Percentiles rank a stretch among this genome's conserved stretches.
These are phyloP conservation scores for Miichthys miiuy DNA, from an alignment of 2,797 vertebrate species.

Conservation along the genomic window DNA sequence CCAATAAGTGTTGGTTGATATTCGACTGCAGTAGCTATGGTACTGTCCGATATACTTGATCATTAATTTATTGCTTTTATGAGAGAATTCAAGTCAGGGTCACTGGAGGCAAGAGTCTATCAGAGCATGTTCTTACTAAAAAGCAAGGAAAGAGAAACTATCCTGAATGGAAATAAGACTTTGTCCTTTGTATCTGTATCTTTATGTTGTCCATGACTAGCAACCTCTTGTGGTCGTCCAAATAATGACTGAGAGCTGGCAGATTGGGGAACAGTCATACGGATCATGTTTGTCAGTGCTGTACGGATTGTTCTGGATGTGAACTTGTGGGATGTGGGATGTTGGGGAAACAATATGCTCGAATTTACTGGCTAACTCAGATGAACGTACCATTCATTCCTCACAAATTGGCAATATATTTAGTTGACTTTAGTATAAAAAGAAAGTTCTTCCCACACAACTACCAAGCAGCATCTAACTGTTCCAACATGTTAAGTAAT, in stretches of 20 bases:
- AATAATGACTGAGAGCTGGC: neutral
- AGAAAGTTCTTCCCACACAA: neutral
- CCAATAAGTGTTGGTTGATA: conserved; percentile 37
- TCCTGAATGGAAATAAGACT: neutral
- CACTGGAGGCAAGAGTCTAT: conserved; percentile 22
- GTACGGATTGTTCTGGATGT: neutral
- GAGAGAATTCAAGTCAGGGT: conserved; percentile 26
- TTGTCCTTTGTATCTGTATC: neutral
- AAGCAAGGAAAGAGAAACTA: conserved; percentile 4
- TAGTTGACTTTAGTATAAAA: neutral
- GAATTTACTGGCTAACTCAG: neutral
- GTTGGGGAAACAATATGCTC: neutral
- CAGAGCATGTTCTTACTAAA: neutral
- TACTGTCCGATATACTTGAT: conserved; percentile 34
- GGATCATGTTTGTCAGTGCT: neutral
- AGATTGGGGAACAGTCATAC: neutral
- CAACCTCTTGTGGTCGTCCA: neutral
- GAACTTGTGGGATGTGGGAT: neutral
- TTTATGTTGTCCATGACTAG: neutral
- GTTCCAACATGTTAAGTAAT: neutral
- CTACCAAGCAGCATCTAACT: neutral
- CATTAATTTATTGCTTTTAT: conserved; percentile 48
- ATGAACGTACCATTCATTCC: neutral
- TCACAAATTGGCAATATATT: neutral
- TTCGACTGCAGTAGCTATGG: neutral